Percentiles rank a stretch among this genome's conserved stretches.
Conservation (phyloP, 1,140 invertebrate genomes). For the Nymphalis io region DNA sequence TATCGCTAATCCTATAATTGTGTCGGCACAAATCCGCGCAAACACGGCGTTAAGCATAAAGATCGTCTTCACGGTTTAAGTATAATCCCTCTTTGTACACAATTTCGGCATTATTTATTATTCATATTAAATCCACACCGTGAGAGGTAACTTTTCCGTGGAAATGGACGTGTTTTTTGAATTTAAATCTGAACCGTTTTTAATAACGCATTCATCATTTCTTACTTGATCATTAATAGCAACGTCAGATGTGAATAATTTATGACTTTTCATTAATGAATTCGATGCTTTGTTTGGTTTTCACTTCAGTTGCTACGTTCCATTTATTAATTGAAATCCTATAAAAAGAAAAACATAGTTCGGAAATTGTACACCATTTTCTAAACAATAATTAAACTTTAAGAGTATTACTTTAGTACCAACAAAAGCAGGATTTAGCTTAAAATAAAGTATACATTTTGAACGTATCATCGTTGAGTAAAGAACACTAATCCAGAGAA, state of each 20-base stretch:
- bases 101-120: slow-evolving; percentile 18
- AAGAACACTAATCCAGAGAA: slow-evolving; percentile 13
- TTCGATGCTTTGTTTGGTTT: slow-evolving; percentile 1
- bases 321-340: no score
- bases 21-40: slow-evolving; percentile 9
- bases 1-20: slow-evolving; percentile 12
- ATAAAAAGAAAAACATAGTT: no score
- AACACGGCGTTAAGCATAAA: slow-evolving; percentile 7
- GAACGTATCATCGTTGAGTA: not conserved
- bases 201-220: slow-evolving; percentile 16
- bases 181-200: slow-evolving; percentile 4
- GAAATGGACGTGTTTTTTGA: not conserved
- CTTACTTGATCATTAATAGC: slow-evolving; percentile 12
- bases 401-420: no score
- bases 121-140: slow-evolving; percentile 19
- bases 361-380: no score
- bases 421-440: no score
- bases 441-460: not conserved
- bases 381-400: no score
- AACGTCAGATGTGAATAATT: slow-evolving; percentile 10
- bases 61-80: not conserved
- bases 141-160: not conserved
- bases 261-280: slow-evolving; percentile 6
- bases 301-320: not conserved
- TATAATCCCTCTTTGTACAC: slow-evolving; percentile 5